Evolutionary conservation across 2,797 vertebrate species (phyloP), one percentile per base, ranked within the genome.

Genomic region (Morelia viridis): DNA sequence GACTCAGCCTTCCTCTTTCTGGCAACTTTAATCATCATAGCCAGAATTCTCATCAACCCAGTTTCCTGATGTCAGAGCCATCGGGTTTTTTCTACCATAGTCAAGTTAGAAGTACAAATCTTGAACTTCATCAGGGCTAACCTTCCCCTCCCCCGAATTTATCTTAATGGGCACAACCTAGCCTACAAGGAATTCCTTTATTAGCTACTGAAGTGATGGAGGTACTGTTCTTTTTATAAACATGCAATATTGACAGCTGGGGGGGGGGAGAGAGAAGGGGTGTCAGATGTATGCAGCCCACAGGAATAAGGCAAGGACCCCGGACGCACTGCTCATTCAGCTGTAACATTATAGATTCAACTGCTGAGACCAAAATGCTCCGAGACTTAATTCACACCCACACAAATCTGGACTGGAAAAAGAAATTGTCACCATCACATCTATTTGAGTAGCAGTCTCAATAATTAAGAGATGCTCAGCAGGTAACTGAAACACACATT

Each of bases 401-500:
- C 85, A 61, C 89, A 90, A 84, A 90, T 87, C 84, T 88, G 46
- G 89, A 28, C 71, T n/a, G 76, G 76, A 60, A 88, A 53, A 88
- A 46, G 89, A 85, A 90, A 93, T 35, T 61, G 85, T 88, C 56
- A 90, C 71, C 85, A 88, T 84, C 50, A n/a, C 26, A 61, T 88
- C 91, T 71, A 88, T 88, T 84, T 85, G 85, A 93, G n/a, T 7
- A 85, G 71, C 56, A 84, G 61, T 80, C 41, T 71, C 85, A 58
- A 71, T 87, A 92, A 93, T 93, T 93, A 93, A 91, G 88, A 91
- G 88, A 91, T 50, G 83, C 85, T 90, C 90, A 92, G 61, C 88
- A 90, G 88, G 68, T 90, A 83, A 83, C 88, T 62, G 46, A 92
- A 93, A 87, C 2, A 84, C 85, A 83, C 68, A 65, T 90, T 92